phyloP scores from a whole-genome alignment of 2,113 vertebrate species.

The Heterochromis multidens region DNA sequence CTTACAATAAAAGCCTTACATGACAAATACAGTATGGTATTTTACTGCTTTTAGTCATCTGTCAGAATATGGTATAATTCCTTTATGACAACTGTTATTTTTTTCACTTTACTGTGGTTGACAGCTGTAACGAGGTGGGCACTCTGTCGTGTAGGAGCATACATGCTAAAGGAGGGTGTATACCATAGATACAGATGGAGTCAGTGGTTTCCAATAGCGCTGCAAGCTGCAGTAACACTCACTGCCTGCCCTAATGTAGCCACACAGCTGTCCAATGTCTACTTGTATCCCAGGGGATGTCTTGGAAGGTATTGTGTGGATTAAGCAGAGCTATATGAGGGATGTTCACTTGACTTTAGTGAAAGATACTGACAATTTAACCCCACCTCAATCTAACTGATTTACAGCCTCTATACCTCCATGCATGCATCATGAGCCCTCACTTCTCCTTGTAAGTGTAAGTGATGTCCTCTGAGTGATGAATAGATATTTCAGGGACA shows the following conservation, averaged over 20 bases:
- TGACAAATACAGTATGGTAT: background rate
- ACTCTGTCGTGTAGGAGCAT: background rate
- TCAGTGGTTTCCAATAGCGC: slow-evolving; percentile 27
- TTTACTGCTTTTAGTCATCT: slow-evolving; percentile 11
- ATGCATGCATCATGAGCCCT: background rate
- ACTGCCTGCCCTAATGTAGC: slow-evolving; percentile 35
- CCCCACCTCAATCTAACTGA: slow-evolving; percentile 42
- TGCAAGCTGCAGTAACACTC: slow-evolving; percentile 47
- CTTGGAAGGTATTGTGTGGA: slow-evolving; percentile 38
- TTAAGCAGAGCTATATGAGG: slow-evolving; percentile 36
- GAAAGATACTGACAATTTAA: slow-evolving; percentile 49
- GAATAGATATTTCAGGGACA: slow-evolving; percentile 17
- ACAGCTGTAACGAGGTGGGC: slow-evolving; percentile 11
- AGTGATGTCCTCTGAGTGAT: slow-evolving; percentile 9
- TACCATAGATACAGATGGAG: slow-evolving; percentile 33
- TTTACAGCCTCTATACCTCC: slow-evolving; percentile 30
- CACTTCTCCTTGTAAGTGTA: slow-evolving; percentile 14
- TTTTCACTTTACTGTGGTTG: background rate
- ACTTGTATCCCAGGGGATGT: slow-evolving; percentile 23
- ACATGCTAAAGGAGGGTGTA: slow-evolving; percentile 7
- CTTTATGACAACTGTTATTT: slow-evolving; percentile 19
- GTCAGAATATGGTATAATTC: slow-evolving; percentile 1
- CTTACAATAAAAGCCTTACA: background rate
- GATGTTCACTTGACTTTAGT: slow-evolving; percentile 43
- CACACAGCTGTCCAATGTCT: slow-evolving; percentile 34